These are phyloP conservation scores for Teleogryllus occipitalis DNA, from an alignment of 1,140 invertebrate species.

Conservation along the genomic window DNA sequence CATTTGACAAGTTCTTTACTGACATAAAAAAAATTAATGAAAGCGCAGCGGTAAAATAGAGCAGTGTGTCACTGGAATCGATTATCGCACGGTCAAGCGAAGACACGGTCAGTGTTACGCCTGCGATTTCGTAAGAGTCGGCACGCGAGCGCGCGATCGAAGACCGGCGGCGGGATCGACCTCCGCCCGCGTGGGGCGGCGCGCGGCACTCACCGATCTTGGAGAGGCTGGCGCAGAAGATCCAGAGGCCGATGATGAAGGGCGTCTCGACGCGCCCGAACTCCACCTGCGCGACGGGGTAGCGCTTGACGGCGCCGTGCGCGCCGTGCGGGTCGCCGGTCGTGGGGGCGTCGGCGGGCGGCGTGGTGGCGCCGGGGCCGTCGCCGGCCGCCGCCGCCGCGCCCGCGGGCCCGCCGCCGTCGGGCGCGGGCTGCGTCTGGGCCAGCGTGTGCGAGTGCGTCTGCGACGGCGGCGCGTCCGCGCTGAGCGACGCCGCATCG, in stretches of 20 bases:
- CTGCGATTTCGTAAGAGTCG: too few relatives aligned
- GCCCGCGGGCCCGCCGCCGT: slow-evolving; percentile 1
- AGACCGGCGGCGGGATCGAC: too few relatives aligned
- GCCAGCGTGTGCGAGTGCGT: background rate
- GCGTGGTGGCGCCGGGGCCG: background rate
- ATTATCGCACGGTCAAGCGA: too few relatives aligned
- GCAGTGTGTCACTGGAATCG: too few relatives aligned
- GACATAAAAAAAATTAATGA: too few relatives aligned
- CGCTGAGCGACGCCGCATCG: background rate
- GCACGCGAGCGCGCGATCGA: too few relatives aligned
- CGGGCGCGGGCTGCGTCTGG: background rate
- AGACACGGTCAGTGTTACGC: too few relatives aligned
- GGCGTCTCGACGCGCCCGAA: slow-evolving; percentile 83
- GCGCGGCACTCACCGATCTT: slow-evolving; percentile 76
- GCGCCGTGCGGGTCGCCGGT: background rate
- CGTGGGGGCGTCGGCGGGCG: background rate
- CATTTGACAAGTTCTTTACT: too few relatives aligned
- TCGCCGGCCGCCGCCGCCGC: background rate
- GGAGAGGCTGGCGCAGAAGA: slow-evolving; percentile 84
- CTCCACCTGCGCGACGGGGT: slow-evolving; percentile 71
- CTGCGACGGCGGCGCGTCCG: background rate
- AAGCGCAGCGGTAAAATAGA: too few relatives aligned
- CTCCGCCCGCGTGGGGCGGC: too few relatives aligned
- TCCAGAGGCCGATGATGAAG: slow-evolving; percentile 90
- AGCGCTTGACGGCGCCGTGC: slow-evolving; percentile 36